These are phyloP conservation scores for Hemichromis elongatus DNA, from an alignment of 2,113 vertebrate species.

Conservation along the genomic window DNA sequence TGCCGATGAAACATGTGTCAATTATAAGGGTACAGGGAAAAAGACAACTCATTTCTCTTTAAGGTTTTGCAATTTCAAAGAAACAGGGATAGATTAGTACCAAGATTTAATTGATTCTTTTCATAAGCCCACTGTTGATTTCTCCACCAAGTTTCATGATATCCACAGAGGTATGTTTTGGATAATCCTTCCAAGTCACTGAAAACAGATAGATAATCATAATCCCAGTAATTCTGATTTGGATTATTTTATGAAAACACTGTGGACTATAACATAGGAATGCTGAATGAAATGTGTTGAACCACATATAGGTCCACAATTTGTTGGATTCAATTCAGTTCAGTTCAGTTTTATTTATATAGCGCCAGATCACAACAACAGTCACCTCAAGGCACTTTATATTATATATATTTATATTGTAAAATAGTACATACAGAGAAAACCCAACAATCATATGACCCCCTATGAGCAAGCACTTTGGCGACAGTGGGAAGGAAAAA, in stretches of 20 bases:
- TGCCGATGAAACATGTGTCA: not conserved
- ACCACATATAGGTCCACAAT: rapidly evolving
- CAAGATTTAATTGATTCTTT: rapidly evolving
- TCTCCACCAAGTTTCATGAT: not conserved
- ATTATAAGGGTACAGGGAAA: not conserved
- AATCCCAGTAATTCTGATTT: not conserved
- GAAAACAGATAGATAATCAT: not conserved
- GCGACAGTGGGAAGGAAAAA: too few relatives aligned
- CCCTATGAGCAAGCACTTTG: too few relatives aligned
- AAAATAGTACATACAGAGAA: too few relatives aligned
- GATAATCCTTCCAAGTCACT: not conserved
- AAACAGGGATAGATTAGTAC: rapidly evolving
- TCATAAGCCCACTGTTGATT: rapidly evolving
- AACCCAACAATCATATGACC: too few relatives aligned
- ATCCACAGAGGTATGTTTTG: not conserved
- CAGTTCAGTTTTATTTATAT: too few relatives aligned
- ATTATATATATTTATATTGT: too few relatives aligned
- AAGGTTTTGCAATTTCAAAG: not conserved
- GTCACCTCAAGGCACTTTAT: too few relatives aligned
- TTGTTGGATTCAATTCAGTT: too few relatives aligned
- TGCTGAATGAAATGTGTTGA: rapidly evolving
- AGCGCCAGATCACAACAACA: too few relatives aligned
- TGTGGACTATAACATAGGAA: rapidly evolving
- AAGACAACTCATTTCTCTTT: rapidly evolving
- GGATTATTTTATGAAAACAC: not conserved